Evolutionary conservation across 1,140 invertebrate species (phyloP), one percentile per base, ranked within the genome.

Genomic region (Lineus longissimus): DNA sequence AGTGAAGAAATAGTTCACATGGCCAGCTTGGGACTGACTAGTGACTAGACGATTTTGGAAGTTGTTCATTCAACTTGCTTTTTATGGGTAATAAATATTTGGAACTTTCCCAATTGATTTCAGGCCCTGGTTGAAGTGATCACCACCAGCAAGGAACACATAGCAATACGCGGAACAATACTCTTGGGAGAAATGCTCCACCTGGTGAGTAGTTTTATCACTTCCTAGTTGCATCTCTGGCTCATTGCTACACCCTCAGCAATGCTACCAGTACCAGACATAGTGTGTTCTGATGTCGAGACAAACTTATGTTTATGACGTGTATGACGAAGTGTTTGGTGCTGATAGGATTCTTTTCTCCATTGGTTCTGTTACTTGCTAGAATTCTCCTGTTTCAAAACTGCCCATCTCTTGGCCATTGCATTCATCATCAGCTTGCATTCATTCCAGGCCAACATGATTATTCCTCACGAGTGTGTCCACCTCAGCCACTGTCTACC

Each of bases 151-250:
- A 93, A 94, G 75, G 90, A 90, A 6, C 89, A 92, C 74, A 88
- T 97, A 65, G 94, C 92, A 41, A 90, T 97, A 41, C 85, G 91
- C 61, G 91, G 94, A 27, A 95, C 94, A 0, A 89, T 97, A 59
- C 81, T 98, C 19, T 83, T 98, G 54, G 91, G 88, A 80, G 91
- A 94, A 80, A 82, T 97, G 33, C 78, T 96, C 59, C 90, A 95
- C 80, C 84, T 96, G 70, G 88, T 92, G 70, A 71, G 70, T 66
- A 61, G 43, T 31, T 61, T 60, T 55, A 36, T 36, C 15, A 36
- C 15, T 4, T 36, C 15, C 33, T n/a, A n/a, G n/a, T n/a, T n/a
- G n/a, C n/a, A n/a, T n/a, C n/a, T n/a, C n/a, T n/a, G n/a, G n/a
- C n/a, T n/a, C n/a, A n/a, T n/a, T n/a, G n/a, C n/a, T n/a, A n/a